Base-by-base conservation (phyloP, 2,888 invertebrate species). In the Dendrolimus houi region DNA sequence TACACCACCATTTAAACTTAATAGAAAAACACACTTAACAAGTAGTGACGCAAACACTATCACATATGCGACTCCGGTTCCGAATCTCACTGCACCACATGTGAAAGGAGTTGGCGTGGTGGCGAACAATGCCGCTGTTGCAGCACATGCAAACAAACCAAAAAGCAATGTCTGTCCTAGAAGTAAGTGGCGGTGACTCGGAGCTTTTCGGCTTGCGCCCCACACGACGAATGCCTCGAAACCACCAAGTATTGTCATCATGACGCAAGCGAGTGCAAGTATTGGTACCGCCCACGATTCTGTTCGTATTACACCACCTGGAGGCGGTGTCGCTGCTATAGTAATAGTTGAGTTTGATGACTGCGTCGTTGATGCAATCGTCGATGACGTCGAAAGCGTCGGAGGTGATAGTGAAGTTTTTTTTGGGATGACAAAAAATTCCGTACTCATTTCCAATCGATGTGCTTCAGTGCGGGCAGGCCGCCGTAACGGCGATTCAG, bases 281-380 rank as follows among this genome's bases (percentile, higher is more conserved):
- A 98, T 93, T 1, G 98, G 97, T 65, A 97, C 94, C 52, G 97
- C 97, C 98, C 98, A 98, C 17, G 96, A 93, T 77, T 97, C 96
- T 65, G 94, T 91, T 57, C 96, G 91, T 55, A 95, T 81, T 56
- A 92, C 84, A 7, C 84, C 81, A 9, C 77, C 65, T 7, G 72
- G 62, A 29, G 75, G 77, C 55, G 77, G 68, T 8, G 77, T 74
- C 58, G 82, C 60, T 47, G 68, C 61, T 56, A 71, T 62, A 66
- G 73, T 65, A 56, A 12, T 47, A 10, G 47, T 47, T 10, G 47
- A 55, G 42, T 59, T 59, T 14, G 56, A 53, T 52, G 52, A 41
- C 14, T 55, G 41, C 10, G 56, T 52, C 9, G 56, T 53, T 13
- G 55, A 29, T 9, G 54, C 17, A 13, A 68, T 74, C 63, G 64